phyloP scores from a whole-genome alignment of 1,140 invertebrate species.

The Bombus ignitus region DNA sequence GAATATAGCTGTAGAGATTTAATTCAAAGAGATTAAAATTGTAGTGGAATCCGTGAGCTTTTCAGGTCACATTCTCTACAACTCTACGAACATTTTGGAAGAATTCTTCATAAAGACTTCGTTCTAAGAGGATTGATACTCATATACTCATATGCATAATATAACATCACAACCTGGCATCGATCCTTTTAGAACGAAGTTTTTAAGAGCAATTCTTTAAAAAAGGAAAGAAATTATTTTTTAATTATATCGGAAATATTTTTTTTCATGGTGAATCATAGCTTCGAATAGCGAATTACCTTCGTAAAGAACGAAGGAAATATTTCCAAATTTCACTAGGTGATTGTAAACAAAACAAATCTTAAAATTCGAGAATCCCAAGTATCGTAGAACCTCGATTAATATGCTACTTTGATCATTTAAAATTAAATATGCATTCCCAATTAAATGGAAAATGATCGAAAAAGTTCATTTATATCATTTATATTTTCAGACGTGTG shows the following conservation, averaged over 20 bases:
- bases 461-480: too few species aligned
- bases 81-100: too few species aligned
- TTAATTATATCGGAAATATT: background rate
- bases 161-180: background rate
- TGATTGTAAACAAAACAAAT: background rate
- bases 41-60: background rate
- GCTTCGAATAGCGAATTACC: too few species aligned
- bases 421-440: background rate
- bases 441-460: too few species aligned
- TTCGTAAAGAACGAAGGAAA: too few species aligned
- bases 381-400: background rate
- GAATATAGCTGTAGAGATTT: background rate
- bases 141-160: too few species aligned
- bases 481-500: too few species aligned
- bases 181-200: background rate
- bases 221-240: background rate
- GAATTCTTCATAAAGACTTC: too few species aligned
- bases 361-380: background rate
- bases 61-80: background rate
- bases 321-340: too few species aligned
- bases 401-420: background rate
- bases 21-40: constrained; percentile 22
- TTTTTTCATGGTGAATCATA: background rate
- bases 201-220: too few species aligned
- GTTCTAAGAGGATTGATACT: too few species aligned